Base-by-base conservation (phyloP, 2,797 vertebrate genomes). In the Mallotus villosus region DNA sequence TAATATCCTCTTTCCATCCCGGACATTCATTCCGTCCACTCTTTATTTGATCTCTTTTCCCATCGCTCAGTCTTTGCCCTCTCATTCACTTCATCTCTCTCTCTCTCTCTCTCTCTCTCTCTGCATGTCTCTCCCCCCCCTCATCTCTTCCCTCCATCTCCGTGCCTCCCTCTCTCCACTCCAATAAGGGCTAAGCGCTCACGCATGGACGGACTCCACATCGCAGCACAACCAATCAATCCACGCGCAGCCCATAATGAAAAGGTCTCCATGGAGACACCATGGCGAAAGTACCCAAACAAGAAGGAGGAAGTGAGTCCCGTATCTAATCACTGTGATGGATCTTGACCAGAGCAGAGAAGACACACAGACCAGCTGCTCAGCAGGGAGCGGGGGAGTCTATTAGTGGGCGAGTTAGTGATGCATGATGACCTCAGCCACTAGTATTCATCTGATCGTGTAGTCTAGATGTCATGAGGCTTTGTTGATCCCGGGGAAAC, bases 261-360 rank as follows among this genome's bases (percentile, higher is more conserved):
- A 58, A 17, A 21, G 7, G 4, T 74, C 24, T 71, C 19, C n/a
- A 16, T 68, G 65, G 63, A 64, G 68, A 71, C 67, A 57, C 77
- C 80, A 79, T 46, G 46, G 76, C 74, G 67, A 78, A 73, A 62
- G 62, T 58, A 37, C 9, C 75, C 57, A 57, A 71, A 21, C 7
- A 12, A 22, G 64, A 9, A 12, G 60, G 29, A 77, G 16, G 65
- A 63, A 72, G 32, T 32, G 34, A 65, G 74, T 58, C 25, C 16
- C 17, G 14, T 41, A 41, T 72, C 32, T 25, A 67, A 67, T 71
- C 46, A 63, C 37, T n/a, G 61, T 32, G 34, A 59, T 8, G 21
- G 32, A 63, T 37, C 22, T 16, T 7, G 55, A 25, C 41, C 9
- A 46, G 12, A 46, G 41, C 41, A 12, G 41, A 14, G 41, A 46